A percentile compares a stretch with the other conserved stretches of the same genome.
These are phyloP conservation scores for Poecile montanus DNA, from an alignment of 2,797 vertebrate species.

Conservation along the genomic window DNA sequence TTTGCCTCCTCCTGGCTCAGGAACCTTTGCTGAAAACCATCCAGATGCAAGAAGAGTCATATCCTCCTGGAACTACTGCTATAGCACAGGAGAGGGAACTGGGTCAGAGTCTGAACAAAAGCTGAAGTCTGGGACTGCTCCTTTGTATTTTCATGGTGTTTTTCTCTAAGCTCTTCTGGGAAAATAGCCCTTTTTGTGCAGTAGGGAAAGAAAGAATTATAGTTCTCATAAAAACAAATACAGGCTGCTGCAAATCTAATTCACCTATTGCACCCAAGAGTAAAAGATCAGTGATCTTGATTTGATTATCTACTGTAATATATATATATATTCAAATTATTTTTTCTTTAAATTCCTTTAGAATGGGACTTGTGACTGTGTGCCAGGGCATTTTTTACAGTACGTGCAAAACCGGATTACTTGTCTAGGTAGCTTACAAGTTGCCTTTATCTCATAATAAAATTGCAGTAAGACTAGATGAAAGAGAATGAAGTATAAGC, in stretches of 20 bases:
- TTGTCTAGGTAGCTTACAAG: neutral
- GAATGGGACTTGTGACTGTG: neutral
- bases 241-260: conserved; percentile 33
- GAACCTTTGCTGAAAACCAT: neutral
- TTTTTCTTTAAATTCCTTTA: neutral
- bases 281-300: conserved; percentile 11
- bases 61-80: neutral
- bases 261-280: neutral
- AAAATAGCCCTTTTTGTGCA: conserved; percentile 1
- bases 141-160: neutral
- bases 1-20: neutral
- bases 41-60: neutral
- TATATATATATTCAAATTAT: neutral
- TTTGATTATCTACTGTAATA: neutral
- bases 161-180: neutral
- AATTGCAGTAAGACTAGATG: neutral
- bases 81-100: neutral
- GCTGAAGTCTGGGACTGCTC: neutral
- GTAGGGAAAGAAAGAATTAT: conserved; percentile 29
- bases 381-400: neutral
- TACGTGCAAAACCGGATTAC: neutral
- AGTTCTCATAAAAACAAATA: conserved; percentile 52
- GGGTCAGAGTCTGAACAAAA: neutral
- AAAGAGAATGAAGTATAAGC: neutral
- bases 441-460: neutral